Conservation (phyloP, 1,140 invertebrate species). For the Oncopodura yosiiana region DNA sequence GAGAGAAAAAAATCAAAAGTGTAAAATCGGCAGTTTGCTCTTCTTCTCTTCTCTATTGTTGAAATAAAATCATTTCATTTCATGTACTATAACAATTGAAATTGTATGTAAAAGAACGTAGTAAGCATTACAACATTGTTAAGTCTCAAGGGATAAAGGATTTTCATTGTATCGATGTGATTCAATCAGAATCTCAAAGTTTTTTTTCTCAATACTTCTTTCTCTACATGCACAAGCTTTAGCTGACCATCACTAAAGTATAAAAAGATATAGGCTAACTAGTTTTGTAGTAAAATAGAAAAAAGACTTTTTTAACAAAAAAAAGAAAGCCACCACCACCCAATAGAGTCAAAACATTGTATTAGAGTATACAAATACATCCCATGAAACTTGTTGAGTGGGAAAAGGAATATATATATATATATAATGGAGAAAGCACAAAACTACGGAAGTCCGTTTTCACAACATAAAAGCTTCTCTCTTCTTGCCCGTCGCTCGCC, state of each 20-base stretch:
- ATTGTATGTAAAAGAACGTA: neutral
- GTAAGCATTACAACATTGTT: too few species aligned
- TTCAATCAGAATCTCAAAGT: constrained; percentile 29
- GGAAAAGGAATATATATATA: too few species aligned
- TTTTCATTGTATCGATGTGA: constrained; percentile 24
- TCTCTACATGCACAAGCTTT: too few species aligned
- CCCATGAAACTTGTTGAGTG: constrained; percentile 31
- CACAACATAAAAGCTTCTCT: constrained; percentile 1
- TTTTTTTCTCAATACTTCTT: too few species aligned
- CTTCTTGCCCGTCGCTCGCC: constrained; percentile 1
- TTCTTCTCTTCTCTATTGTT: constrained; percentile 8
- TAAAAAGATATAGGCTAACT: neutral
- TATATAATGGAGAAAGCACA: too few species aligned
- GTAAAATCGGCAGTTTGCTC: neutral
- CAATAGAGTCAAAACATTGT: too few species aligned
- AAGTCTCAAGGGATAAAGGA: constrained; percentile 16
- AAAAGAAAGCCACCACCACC: too few species aligned
- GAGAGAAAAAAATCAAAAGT: neutral
- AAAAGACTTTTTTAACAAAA: neutral
- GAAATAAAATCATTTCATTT: neutral
- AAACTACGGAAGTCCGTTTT: constrained; percentile 2
- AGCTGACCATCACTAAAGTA: constrained; percentile 19
- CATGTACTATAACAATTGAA: neutral
- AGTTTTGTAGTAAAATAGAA: neutral
- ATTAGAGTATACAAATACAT: too few species aligned